These are phyloP conservation scores for Heliconius eleuchia DNA, from an alignment of 1,140 invertebrate genomes.

Conservation along the genomic window DNA sequence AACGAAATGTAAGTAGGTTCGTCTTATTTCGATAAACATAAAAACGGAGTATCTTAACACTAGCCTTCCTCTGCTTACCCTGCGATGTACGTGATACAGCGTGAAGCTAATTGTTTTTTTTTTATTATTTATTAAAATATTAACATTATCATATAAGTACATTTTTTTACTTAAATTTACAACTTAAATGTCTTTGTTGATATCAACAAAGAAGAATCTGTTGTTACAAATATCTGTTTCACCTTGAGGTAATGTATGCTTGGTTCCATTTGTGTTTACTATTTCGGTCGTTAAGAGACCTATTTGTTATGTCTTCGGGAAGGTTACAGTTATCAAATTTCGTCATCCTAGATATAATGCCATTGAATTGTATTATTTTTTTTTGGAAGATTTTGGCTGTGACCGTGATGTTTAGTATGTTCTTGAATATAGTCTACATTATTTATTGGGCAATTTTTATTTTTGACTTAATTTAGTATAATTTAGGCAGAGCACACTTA, in stretches of 20 bases:
- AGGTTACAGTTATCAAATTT: slow-evolving; percentile 51
- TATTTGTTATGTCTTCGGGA: slow-evolving; percentile 59
- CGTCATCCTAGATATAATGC: slow-evolving; percentile 15
- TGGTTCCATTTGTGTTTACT: slow-evolving; percentile 44
- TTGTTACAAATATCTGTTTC: slow-evolving; percentile 31
- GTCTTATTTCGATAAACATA: no score
- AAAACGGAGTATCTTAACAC: no score
- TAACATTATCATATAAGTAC: neutral
- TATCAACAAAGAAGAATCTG: slow-evolving; percentile 22
- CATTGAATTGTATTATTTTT: slow-evolving; percentile 8
- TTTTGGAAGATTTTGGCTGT: neutral
- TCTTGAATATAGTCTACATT: neutral
- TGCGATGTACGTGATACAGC: no score
- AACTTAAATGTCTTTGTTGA: slow-evolving; percentile 2
- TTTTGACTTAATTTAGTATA: no score
- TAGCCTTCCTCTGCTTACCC: no score
- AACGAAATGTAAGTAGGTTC: no score
- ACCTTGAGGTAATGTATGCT: slow-evolving; percentile 60
- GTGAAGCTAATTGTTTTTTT: no score
- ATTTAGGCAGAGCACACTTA: no score
- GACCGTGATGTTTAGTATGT: neutral
- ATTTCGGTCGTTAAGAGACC: slow-evolving; percentile 52
- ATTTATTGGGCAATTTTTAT: no score
- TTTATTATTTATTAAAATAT: no score
- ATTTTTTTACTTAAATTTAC: neutral